These are phyloP conservation scores for Tortricodes alternella DNA, from an alignment of 2,888 invertebrate genomes.

Conservation along the genomic window DNA sequence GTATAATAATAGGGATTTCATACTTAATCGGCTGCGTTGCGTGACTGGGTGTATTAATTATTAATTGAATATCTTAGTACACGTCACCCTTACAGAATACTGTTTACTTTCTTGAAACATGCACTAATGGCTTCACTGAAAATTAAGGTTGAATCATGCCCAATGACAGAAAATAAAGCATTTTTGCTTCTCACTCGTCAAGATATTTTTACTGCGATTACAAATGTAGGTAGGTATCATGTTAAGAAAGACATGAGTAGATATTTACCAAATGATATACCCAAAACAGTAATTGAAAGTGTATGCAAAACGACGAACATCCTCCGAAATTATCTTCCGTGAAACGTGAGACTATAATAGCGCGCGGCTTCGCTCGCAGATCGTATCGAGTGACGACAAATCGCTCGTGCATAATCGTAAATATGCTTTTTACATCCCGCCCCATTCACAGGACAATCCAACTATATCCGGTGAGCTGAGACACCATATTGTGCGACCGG, in stretches of 20 bases:
- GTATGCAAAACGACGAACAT: slow-evolving; percentile 3
- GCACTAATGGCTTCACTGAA: slow-evolving; percentile 43
- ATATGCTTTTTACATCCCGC: slow-evolving; percentile 66
- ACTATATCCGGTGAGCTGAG: slow-evolving; percentile 71
- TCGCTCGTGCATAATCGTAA: slow-evolving; percentile 80
- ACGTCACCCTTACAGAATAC: slow-evolving; percentile 27
- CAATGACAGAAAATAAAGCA: slow-evolving; percentile 32
- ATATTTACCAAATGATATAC: too few relatives aligned
- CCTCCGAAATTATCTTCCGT: slow-evolving; percentile 41
- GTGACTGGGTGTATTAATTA: slow-evolving; percentile 21
- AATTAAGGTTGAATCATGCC: slow-evolving; percentile 31
- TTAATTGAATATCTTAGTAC: slow-evolving; percentile 20
- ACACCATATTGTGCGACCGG: slow-evolving; percentile 68
- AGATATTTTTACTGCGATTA: too few relatives aligned
- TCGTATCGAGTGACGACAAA: slow-evolving; percentile 77
- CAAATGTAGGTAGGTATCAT: neutral
- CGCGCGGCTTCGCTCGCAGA: slow-evolving; percentile 55
- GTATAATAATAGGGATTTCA: slow-evolving; percentile 30
- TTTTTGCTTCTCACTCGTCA: too few relatives aligned
- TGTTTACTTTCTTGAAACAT: slow-evolving; percentile 34
- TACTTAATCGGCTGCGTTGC: slow-evolving; percentile 8
- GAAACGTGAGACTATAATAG: slow-evolving; percentile 75
- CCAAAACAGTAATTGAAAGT: neutral
- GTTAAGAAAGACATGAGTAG: too few relatives aligned
- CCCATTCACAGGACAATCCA: slow-evolving; percentile 61